Conservation (phyloP, 2,797 vertebrate species). For the Chloroceryle amazona region DNA sequence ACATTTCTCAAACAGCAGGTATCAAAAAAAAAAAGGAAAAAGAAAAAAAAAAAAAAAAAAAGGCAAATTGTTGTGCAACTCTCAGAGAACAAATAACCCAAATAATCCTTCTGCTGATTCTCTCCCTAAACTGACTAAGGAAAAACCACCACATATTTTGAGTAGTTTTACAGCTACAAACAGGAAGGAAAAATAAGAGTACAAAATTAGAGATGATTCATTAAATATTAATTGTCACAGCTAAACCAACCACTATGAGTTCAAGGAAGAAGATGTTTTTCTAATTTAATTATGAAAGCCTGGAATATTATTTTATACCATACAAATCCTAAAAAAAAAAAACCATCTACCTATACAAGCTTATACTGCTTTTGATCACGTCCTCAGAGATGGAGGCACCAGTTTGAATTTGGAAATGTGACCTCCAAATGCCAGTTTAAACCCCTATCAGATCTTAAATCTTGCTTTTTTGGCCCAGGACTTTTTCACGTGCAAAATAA, state of each 20-base stretch:
- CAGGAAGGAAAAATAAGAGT: not conserved
- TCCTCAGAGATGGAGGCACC: not conserved
- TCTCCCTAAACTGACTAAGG: not conserved
- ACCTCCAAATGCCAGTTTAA: not conserved
- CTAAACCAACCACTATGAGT: not conserved
- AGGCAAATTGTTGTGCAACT: not conserved
- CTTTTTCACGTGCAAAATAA: slow-evolving; percentile 27
- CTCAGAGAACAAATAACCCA: not conserved
- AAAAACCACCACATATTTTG: not conserved
- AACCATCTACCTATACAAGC: not conserved
- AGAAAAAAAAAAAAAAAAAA: not conserved
- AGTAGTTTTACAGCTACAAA: not conserved
- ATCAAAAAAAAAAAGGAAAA: not conserved
- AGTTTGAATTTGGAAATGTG: not conserved
- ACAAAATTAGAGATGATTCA: not conserved
- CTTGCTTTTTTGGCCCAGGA: not conserved
- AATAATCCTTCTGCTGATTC: not conserved
- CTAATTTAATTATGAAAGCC: not conserved
- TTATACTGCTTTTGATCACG: not conserved
- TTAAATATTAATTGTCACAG: not conserved
- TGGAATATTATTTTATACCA: not conserved
- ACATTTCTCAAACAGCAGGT: slow-evolving; percentile 27
- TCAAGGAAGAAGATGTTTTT: not conserved
- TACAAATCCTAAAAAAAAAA: not conserved
- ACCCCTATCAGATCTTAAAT: not conserved